Evolutionary conservation across 2,797 vertebrate genomes (phyloP), one percentile per base, ranked within the genome.

Genomic region (Hylomyscus alleni): DNA sequence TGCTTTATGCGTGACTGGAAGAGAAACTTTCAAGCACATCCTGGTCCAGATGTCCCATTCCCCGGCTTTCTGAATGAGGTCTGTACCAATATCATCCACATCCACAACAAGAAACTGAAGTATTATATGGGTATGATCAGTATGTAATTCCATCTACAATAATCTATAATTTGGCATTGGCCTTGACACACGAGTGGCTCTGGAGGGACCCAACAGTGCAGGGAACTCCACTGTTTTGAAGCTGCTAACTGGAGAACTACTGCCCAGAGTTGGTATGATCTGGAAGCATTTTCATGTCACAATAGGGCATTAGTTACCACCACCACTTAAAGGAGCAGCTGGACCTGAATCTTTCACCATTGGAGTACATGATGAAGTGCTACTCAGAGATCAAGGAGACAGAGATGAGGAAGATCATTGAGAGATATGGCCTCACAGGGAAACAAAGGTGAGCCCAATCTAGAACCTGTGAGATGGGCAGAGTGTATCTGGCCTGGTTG

Each of bases 301-400:
- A 40, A 73, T 11, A 40, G 37, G 37, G 69, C 8, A 1, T 73
- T 73, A 37, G 37, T 73, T 73, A 22, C 97, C 97, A 99, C 97
- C 37, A 99, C 99, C 99, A 99, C 97, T 98, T 99, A 97, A 99
- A 99, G n/a, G 99, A 99, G 97, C 99, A 99, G 96, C 98, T 99
- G 98, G 99, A 99, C 69, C 98, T 99, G 47, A 99, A 99, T 95
- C 98, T 99, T 77, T 99, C 99, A 2, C 99, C 99, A 6, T 92
- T 99, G 98, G 99, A 99, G 96, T 99, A 99, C 98, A 99, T 99
- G 99, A 99, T 99, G 99, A 99, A 99, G 95, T 99, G 99, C 98
- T 99, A 99, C 97, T 99, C 99, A 0, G 99, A 99, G 85, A 99
- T 99, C 98, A 99, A 99, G 97, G 99, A 99, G 97, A 99, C 99